These are phyloP conservation scores for Mixornis gularis DNA, from an alignment of 2,113 vertebrate species.

Conservation along the genomic window DNA sequence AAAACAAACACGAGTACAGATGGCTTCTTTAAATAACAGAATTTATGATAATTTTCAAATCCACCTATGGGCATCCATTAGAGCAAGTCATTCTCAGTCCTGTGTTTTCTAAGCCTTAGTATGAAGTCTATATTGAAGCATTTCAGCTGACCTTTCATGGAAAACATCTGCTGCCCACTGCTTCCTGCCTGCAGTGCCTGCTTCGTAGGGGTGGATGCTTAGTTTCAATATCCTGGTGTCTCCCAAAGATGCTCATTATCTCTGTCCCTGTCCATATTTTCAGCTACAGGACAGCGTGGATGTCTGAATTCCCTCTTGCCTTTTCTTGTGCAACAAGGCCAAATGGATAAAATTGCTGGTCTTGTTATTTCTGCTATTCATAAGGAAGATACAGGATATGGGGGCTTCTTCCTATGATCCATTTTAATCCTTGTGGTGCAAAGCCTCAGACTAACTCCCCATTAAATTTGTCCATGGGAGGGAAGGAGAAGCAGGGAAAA, in stretches of 20 bases:
- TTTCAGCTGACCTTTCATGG: neutral
- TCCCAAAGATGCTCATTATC: neutral
- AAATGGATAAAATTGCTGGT: neutral
- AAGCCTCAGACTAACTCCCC: neutral
- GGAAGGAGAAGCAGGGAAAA: neutral
- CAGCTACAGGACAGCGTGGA: rapidly evolving
- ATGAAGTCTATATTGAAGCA: neutral
- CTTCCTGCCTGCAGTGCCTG: neutral
- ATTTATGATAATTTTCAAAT: neutral
- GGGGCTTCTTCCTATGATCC: neutral
- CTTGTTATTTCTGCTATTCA: neutral
- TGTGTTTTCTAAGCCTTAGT: neutral
- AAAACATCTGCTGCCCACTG: neutral
- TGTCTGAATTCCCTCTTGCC: neutral
- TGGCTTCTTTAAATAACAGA: neutral
- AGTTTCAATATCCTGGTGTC: neutral
- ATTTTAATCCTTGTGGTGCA: neutral
- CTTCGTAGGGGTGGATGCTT: neutral
- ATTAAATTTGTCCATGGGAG: neutral
- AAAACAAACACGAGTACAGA: neutral
- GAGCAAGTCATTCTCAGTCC: neutral
- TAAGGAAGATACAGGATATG: neutral
- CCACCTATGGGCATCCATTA: neutral
- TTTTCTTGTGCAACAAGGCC: neutral
- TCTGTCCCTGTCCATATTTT: neutral